A percentile compares a stretch with the other conserved stretches of the same genome.
Conservation (phyloP, 2,888 invertebrate species). For the Spodoptera picta region DNA sequence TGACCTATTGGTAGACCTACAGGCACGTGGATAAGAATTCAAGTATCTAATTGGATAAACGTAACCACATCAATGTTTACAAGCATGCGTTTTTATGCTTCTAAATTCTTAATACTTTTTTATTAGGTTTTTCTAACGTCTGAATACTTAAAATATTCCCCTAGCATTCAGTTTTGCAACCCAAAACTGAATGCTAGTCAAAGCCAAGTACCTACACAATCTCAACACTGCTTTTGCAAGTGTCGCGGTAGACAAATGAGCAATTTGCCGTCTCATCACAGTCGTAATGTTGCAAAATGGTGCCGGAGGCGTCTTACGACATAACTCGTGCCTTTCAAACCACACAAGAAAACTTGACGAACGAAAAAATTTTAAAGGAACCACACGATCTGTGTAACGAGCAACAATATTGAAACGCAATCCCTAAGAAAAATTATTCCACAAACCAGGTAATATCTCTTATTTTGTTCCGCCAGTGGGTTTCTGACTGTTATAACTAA, state of each 20-base stretch:
- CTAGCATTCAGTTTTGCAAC: too few species aligned
- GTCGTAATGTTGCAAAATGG: conserved; percentile 78
- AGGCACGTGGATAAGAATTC: neutral
- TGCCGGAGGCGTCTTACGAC: conserved; percentile 70
- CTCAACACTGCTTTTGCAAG: conserved; percentile 71
- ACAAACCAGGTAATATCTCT: conserved; percentile 47
- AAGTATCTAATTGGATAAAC: neutral
- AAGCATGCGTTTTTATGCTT: conserved; percentile 4
- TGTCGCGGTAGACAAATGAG: conserved; percentile 80
- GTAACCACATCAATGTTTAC: conserved; percentile 5
- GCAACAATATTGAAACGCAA: conserved; percentile 35
- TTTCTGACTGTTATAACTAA: conserved; percentile 65
- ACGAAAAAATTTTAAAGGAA: conserved; percentile 41
- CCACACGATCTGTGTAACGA: conserved; percentile 44
- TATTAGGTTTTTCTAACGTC: conserved; percentile 8
- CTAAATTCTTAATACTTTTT: neutral
- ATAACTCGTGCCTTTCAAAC: conserved; percentile 67
- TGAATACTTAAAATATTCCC: conserved; percentile 11
- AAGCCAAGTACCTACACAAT: conserved; percentile 46
- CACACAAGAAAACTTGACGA: conserved; percentile 60
- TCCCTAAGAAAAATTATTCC: conserved; percentile 44
- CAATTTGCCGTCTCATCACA: conserved; percentile 82
- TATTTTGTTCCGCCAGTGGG: conserved; percentile 58
- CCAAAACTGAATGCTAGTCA: conserved; percentile 39
- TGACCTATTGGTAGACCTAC: neutral